Evolutionary conservation across 1,140 invertebrate genomes (phyloP), one percentile per base, ranked within the genome.

Genomic region (Ceratosolen solmsi): DNA sequence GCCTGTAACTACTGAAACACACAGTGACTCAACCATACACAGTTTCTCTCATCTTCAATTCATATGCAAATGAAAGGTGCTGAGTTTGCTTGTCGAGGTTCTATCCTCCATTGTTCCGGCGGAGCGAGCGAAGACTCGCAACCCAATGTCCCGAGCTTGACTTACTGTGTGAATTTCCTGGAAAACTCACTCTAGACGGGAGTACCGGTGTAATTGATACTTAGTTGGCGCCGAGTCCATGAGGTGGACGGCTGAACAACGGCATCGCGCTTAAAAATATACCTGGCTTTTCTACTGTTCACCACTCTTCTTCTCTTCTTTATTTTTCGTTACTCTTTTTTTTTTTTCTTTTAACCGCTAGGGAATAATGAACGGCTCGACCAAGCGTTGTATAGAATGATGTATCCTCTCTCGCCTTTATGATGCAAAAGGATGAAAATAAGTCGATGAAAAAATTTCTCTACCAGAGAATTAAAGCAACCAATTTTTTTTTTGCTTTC

Each of bases 151-250:
- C 87, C 83, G 74, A 86, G 82, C 89, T 90, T 90, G 88, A 91
- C 90, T 91, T 91, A 91, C 89, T 91, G 89, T 86, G 83, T 85
- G 90, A 91, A 91, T 91, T 91, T 91, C 90, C 90, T 87, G 89
- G 88, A 90, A 91, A 89, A 80, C 71, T 74, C 79, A 20, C 86
- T 89, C 87, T 84, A 85, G 86, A 79, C 71, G 83, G 83, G 85
- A 84, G 82, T 82, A 87, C 51, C 84, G 85, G 83, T 89, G 88
- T 91, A 91, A 91, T 90, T 91, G 89, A 91, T 91, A 91, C 88
- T 90, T 88, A 87, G 82, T 76, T 83, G 82, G 46, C 65, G 33
- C 65, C 70, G 70, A 27, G 49, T 15, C 30, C 75, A 72, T 76
- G 79, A 74, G 77, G 73, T 72, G 73, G 58, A 60, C 30, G 20